Conservation (phyloP, 2,888 invertebrate species). For the Meliscaeva auricollis region DNA sequence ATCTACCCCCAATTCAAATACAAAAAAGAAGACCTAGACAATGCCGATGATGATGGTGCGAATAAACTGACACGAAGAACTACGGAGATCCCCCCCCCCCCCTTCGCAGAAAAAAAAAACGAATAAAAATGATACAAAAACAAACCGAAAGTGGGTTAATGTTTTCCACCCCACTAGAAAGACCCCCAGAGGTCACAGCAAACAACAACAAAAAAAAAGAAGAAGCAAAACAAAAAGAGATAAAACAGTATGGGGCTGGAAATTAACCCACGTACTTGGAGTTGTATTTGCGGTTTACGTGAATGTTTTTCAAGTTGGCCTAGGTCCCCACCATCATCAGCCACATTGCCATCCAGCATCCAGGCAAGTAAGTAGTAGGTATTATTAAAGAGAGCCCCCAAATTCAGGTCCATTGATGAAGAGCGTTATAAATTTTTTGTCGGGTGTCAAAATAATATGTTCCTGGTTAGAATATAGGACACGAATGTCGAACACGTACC, state of each 20-base stretch:
- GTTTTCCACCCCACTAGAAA: slow-evolving; percentile 37
- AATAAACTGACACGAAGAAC: slow-evolving; percentile 38
- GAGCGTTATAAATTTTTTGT: slow-evolving; percentile 20
- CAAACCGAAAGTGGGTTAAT: slow-evolving; percentile 75
- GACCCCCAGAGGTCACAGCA: slow-evolving; percentile 37
- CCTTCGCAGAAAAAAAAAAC: background rate
- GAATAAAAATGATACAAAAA: slow-evolving; percentile 68
- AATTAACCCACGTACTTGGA: slow-evolving; percentile 31
- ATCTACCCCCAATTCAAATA: slow-evolving; percentile 25
- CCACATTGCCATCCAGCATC: background rate
- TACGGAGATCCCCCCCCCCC: too few species aligned
- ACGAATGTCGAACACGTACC: slow-evolving; percentile 7
- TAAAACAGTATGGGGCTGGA: slow-evolving; percentile 20
- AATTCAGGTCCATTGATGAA: slow-evolving; percentile 25
- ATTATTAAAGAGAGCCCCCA: slow-evolving; percentile 12
- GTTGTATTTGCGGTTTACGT: slow-evolving; percentile 37
- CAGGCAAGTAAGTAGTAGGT: slow-evolving; percentile 8
- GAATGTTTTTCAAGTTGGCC: slow-evolving; percentile 34
- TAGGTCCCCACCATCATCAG: slow-evolving; percentile 34
- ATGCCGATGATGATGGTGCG: slow-evolving; percentile 67
- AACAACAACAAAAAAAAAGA: slow-evolving; percentile 19
- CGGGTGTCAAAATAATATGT: slow-evolving; percentile 59
- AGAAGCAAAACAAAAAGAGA: background rate
- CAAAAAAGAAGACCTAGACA: slow-evolving; percentile 48
- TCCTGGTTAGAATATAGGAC: slow-evolving; percentile 21